A percentile compares a stretch with the other conserved stretches of the same genome.
Conservation (phyloP, 35 echinoderm and acorn worm species). For the Anneissia japonica region DNA sequence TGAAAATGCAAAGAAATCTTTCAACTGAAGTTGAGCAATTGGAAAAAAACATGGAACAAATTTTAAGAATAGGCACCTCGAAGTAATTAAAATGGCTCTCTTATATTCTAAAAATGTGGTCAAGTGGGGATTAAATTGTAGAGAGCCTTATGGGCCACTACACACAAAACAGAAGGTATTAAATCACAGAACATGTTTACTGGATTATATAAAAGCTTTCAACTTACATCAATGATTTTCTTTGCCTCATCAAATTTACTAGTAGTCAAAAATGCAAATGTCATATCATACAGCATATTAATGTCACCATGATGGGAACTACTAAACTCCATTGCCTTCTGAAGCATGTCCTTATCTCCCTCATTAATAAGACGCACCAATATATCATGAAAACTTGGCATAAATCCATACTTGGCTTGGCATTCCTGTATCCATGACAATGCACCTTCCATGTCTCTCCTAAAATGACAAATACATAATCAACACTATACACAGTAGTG, state of each 20-base stretch:
- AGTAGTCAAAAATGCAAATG: constrained; percentile 77
- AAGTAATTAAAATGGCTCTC: no score
- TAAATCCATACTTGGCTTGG: constrained; percentile 61
- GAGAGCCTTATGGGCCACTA: no score
- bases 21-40: no score
- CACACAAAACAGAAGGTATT: no score
- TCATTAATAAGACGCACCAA: constrained; percentile 71
- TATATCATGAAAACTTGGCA: constrained; percentile 82
- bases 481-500: neutral
- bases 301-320: constrained; percentile 76
- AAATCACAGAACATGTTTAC: no score
- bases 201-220: neutral
- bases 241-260: constrained; percentile 67
- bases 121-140: no score
- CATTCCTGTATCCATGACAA: constrained; percentile 63
- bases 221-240: constrained; percentile 72
- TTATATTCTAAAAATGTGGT: no score
- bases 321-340: constrained; percentile 88
- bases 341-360: constrained; percentile 68
- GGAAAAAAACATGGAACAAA: no score
- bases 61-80: no score
- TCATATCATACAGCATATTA: constrained; percentile 89
- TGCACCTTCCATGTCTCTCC: constrained; percentile 68
- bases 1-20: no score
- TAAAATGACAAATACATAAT: neutral